Percentiles rank a stretch among this genome's conserved stretches.
Evolutionary conservation across 2,113 vertebrate species (phyloP).

Genomic region (Neomonachus schauinslandi): DNA sequence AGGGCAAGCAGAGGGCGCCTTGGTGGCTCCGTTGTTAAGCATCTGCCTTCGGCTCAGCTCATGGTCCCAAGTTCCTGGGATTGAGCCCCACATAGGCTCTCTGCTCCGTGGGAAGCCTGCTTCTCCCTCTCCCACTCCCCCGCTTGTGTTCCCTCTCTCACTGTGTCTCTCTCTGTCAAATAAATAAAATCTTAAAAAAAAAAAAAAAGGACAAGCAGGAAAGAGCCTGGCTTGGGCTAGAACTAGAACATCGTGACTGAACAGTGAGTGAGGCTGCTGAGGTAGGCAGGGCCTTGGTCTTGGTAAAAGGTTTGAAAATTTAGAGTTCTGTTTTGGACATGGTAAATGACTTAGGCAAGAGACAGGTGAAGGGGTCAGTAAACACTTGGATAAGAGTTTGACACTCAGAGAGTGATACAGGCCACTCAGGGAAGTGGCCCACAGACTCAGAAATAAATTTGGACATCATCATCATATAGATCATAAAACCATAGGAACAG

Average conservation of each 20-base stretch:
- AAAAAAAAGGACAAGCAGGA: too few species aligned
- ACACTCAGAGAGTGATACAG: neutral
- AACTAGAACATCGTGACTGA: neutral
- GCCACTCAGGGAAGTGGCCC: neutral
- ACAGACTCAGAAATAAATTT: neutral
- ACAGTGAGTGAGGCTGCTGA: neutral
- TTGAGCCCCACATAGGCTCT: too few species aligned
- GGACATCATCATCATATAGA: neutral
- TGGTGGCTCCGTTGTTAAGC: too few species aligned
- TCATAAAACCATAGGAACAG: neutral
- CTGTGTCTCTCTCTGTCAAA: too few species aligned
- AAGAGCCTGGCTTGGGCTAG: neutral
- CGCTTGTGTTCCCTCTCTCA: too few species aligned
- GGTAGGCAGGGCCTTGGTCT: neutral
- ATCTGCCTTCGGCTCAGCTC: too few species aligned
- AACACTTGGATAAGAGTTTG: neutral
- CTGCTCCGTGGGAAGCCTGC: too few species aligned
- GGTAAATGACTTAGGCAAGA: neutral
- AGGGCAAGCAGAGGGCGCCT: too few species aligned
- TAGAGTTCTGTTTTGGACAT: neutral
- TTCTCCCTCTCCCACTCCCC: too few species aligned
- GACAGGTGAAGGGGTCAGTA: neutral
- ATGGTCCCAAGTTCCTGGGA: too few species aligned
- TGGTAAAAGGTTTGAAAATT: neutral
- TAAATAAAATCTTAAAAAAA: too few species aligned